A percentile compares a stretch with the other conserved stretches of the same genome.
Conservation (phyloP, 2,113 vertebrate genomes). For the Sebastes fasciatus region DNA sequence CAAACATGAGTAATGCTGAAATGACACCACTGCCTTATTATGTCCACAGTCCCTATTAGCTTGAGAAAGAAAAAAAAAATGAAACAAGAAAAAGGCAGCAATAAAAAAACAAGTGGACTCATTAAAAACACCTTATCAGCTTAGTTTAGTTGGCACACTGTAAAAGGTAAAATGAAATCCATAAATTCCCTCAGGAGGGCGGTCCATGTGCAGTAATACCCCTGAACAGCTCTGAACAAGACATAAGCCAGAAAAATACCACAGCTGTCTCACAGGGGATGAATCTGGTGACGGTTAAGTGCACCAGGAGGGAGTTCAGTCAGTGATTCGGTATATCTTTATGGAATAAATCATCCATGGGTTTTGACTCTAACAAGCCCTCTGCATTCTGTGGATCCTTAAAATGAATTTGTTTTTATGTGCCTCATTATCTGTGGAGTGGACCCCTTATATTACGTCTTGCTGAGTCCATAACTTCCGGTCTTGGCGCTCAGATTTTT, state of each 20-base stretch:
- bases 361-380: slow-evolving; percentile 27
- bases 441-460: slow-evolving; percentile 5
- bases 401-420: slow-evolving; percentile 41
- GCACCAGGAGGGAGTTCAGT: slow-evolving; percentile 28
- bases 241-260: slow-evolving; percentile 17
- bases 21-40: not conserved
- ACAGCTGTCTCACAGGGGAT: slow-evolving; percentile 7
- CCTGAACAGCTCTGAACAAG: slow-evolving; percentile 2
- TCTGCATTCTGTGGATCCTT: slow-evolving; percentile 34
- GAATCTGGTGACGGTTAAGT: slow-evolving; percentile 11
- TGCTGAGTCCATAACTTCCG: slow-evolving; percentile 35
- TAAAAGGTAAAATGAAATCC: not conserved
- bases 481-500: slow-evolving; percentile 3
- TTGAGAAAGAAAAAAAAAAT: not conserved
- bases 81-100: not conserved
- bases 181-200: not conserved
- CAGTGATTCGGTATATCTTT: slow-evolving; percentile 38
- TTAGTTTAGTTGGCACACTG: not conserved
- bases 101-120: not conserved
- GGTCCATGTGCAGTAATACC: not conserved
- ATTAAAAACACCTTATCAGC: not conserved
- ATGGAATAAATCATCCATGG: slow-evolving; percentile 47
- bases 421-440: slow-evolving; percentile 41
- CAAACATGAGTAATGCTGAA: not conserved
- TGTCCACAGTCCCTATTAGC: not conserved